A percentile compares a stretch with the other conserved stretches of the same genome.
phyloP scores from a whole-genome alignment of 1,140 invertebrate genomes.

The Bombus sibiricus region DNA sequence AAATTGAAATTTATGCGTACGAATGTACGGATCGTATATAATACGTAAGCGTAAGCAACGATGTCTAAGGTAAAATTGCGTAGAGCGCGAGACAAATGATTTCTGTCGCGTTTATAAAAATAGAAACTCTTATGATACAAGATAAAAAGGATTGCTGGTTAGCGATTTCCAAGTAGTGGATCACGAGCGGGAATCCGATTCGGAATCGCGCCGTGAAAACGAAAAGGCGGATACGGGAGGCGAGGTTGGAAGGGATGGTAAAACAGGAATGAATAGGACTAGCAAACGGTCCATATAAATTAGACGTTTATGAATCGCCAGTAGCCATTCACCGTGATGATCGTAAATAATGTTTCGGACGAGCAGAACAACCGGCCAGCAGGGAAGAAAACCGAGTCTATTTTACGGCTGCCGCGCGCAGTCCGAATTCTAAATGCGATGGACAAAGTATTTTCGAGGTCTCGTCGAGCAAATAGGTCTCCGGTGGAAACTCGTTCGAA shows the following conservation, averaged over 20 bases:
- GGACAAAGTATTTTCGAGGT: not conserved
- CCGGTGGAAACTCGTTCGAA: not conserved
- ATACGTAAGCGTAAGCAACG: no score
- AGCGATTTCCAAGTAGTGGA: no score
- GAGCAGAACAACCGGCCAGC: conserved; percentile 21
- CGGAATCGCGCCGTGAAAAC: not conserved
- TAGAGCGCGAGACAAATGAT: no score
- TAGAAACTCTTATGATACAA: rapidly evolving
- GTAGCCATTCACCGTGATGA: conserved; percentile 49
- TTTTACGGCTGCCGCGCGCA: conserved; percentile 43
- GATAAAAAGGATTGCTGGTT: no score
- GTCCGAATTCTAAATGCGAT: not conserved
- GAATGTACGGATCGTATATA: no score
- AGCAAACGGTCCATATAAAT: conserved; percentile 68
- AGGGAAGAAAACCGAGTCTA: conserved; percentile 52
- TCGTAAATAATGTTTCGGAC: conserved; percentile 75
- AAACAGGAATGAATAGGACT: conserved; percentile 28
- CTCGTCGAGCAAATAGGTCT: no score
- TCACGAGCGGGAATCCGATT: no score
- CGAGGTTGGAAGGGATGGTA: not conserved
- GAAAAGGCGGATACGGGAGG: conserved; percentile 35
- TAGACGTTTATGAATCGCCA: conserved; percentile 73
- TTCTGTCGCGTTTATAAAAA: no score
- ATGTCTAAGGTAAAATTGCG: no score
- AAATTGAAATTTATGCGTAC: no score